Percentiles rank a stretch among this genome's conserved stretches.
phyloP scores from a whole-genome alignment of 2,888 invertebrate species.

The Marasmarcha lunaedactyla region DNA sequence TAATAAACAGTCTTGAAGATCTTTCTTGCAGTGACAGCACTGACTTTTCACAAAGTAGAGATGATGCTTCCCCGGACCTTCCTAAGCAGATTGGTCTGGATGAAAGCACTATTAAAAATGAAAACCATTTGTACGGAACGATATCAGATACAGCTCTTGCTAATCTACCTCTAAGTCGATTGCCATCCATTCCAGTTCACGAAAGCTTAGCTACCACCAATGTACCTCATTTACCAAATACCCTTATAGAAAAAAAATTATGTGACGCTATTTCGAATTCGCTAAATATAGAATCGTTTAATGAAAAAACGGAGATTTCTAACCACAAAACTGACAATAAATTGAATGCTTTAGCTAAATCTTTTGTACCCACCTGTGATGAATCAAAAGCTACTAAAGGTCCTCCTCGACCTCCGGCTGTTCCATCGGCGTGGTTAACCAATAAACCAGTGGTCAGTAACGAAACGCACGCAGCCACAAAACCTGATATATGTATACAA shows the following conservation, averaged over 20 bases:
- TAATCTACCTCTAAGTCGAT: constrained; percentile 38
- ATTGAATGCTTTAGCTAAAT: too few relatives aligned
- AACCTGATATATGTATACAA: constrained; percentile 43
- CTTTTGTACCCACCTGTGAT: constrained; percentile 9
- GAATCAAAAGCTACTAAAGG: constrained; percentile 14
- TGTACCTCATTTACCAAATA: constrained; percentile 13
- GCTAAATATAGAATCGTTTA: too few relatives aligned
- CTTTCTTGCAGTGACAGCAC: constrained; percentile 51
- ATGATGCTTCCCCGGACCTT: constrained; percentile 40
- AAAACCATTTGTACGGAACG: constrained; percentile 16
- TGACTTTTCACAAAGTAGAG: constrained; percentile 59
- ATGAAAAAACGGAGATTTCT: too few relatives aligned
- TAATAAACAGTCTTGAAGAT: constrained; percentile 52
- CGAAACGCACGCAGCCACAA: constrained; percentile 20
- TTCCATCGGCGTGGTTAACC: constrained; percentile 52
- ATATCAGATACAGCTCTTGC: constrained; percentile 22
- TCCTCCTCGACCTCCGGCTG: constrained; percentile 48
- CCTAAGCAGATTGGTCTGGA: constrained; percentile 13
- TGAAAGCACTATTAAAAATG: constrained; percentile 4
- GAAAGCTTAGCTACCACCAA: constrained; percentile 18
- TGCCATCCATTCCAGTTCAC: constrained; percentile 48
- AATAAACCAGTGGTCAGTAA: constrained; percentile 6
- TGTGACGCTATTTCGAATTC: too few relatives aligned
- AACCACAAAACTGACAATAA: too few relatives aligned
- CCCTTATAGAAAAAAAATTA: constrained; percentile 18